Base-by-base conservation (phyloP, 2,113 vertebrate genomes). In the Crotalus horridus region DNA sequence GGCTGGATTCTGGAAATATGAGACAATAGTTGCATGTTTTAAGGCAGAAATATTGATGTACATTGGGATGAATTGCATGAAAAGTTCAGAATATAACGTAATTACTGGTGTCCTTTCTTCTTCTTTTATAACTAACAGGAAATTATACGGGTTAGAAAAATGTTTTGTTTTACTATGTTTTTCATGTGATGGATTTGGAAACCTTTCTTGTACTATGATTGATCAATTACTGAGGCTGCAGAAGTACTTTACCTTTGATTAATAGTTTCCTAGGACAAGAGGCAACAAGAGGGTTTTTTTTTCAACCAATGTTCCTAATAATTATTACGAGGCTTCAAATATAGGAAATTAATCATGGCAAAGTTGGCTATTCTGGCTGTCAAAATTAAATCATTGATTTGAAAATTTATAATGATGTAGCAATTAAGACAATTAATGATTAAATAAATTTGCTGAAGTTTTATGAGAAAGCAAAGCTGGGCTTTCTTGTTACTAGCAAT, bases 371-470 rank as follows among this genome's bases (percentile, higher is more conserved):
- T 93, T 89, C 89, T 85, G 91, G 89, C 95, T 93, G 20, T 43
- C 94, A 92, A 92, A 95, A 96, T 96, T 58, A 92, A 97, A 96
- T 94, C 90, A 92, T 92, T 94, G 95, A 89, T 92, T 92, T 91
- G 90, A 95, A 89, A 96, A 96, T 95, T 94, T 96, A 94, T 94
- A 94, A 92, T 94, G 88, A 94, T 33, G 13, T n/a, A 11, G 94
- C 89, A 89, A 89, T 87, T 58, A 29, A 91, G 88, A 89, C 95
- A 94, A 92, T 95, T 96, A 95, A 92, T 95, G 87, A 94, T 48
- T 94, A 92, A 94, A 90, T 94, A 93, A 93, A 96, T 92, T 95
- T 95, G 94, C 85, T 92, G 87, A 95, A 91, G 93, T 93, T 39
- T 26, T 93, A 39, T 94, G 64, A 94, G 90, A 69, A 94, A 90